Evolutionary conservation across 2,888 invertebrate genomes (phyloP).

Genomic region (Andrena chrysosceles): DNA sequence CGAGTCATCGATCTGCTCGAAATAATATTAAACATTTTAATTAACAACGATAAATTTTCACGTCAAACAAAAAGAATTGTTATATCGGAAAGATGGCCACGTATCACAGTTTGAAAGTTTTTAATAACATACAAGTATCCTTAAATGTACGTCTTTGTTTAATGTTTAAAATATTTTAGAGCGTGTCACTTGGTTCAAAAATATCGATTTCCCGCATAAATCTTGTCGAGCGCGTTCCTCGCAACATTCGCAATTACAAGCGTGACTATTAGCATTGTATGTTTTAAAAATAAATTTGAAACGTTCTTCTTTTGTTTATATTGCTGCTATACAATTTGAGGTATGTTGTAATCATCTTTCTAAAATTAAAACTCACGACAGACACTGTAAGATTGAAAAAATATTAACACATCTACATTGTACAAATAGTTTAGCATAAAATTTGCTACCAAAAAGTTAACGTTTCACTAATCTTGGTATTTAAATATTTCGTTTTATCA

Average conservation of each 20-base stretch:
- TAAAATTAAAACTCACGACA: neutral
- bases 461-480: neutral
- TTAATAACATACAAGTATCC: slow-evolving; percentile 31
- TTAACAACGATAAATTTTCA: slow-evolving; percentile 12
- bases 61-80: slow-evolving; percentile 22
- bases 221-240: neutral
- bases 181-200: slow-evolving; percentile 19
- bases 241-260: neutral
- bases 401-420: neutral
- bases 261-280: neutral
- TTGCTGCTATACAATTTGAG: neutral
- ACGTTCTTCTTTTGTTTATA: neutral
- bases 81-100: slow-evolving; percentile 47
- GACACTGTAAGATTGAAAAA: slow-evolving; percentile 7
- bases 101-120: slow-evolving; percentile 64
- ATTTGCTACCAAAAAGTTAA: slow-evolving; percentile 31
- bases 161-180: slow-evolving; percentile 4
- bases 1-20: neutral
- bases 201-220: slow-evolving; percentile 21
- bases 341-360: neutral
- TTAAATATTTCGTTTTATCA: slow-evolving; percentile 13
- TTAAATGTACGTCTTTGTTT: slow-evolving; percentile 25
- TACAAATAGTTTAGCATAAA: slow-evolving; percentile 14
- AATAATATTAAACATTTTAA: neutral
- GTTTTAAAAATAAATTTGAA: neutral